phyloP scores from a whole-genome alignment of 2,113 vertebrate species.

The Ochotona curzoniae region DNA sequence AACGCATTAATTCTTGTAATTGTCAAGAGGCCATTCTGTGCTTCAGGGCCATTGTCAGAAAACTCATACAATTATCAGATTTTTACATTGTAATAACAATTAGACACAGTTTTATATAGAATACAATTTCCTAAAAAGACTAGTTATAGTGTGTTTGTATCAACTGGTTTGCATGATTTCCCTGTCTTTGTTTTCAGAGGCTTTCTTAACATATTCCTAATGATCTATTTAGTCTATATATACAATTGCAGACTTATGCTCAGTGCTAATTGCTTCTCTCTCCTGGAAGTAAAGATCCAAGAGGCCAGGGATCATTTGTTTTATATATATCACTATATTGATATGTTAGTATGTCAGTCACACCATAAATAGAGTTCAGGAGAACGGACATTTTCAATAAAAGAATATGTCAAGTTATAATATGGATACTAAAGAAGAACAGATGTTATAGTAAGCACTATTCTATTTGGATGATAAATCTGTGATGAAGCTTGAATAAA shows the following conservation, averaged over 20 bases:
- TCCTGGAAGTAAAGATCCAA: neutral
- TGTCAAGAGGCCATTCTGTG: neutral
- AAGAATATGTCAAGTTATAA: neutral
- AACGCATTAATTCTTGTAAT: neutral
- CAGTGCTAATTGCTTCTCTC: neutral
- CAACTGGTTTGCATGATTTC: constrained; percentile 7
- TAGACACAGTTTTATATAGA: constrained; percentile 1
- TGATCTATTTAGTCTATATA: neutral
- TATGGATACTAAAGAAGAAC: neutral
- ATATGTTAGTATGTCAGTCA: neutral
- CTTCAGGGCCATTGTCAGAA: neutral
- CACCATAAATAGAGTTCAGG: neutral
- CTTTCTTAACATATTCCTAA: neutral
- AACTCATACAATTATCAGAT: neutral
- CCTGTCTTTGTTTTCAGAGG: constrained; percentile 22
- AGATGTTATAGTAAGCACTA: constrained; percentile 1
- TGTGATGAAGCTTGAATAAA: neutral
- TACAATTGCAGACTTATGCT: neutral
- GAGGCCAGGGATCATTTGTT: neutral
- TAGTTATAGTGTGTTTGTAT: constrained; percentile 1
- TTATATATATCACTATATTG: neutral
- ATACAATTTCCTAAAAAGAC: constrained; percentile 5
- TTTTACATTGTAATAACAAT: neutral
- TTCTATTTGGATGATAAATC: constrained; percentile 21
- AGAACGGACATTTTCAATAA: neutral